Base-by-base conservation (phyloP, 1,140 invertebrate genomes). In the Euwallacea fornicatus region DNA sequence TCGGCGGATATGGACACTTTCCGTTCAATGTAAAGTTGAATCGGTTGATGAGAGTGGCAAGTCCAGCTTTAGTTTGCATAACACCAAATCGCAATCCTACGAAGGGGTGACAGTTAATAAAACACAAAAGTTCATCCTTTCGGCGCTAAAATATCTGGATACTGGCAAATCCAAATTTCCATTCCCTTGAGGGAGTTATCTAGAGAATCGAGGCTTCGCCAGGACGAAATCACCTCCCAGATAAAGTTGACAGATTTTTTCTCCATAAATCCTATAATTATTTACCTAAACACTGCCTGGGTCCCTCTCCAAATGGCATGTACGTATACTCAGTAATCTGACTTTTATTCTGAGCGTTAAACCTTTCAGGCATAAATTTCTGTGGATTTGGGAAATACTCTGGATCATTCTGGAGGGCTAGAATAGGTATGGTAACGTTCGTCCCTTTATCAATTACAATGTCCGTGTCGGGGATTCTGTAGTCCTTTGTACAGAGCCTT, bases 301-400 rank as follows among this genome's bases (percentile, higher is more conserved):
- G 86, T 10, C 89, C 90, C 67, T 87, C 87, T 9, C 88, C 89
- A 77, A 92, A 91, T 9, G 89, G 89, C 66, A 89, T 77, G 74
- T 86, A 91, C 0, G 84, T 82, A 7, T 74, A 75, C 44, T 78
- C 76, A 61, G 69, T 67, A 42, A 83, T 78, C 53, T 82, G 73
- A 3, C 73, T 66, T 42, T 79, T 79, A 64, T 84, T 82, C 64
- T 81, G 80, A 15, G 84, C 82, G 8, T 82, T 76, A 78, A 91
- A 91, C 62, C 88, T 80, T 8, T 59, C 90, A 0, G 90, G 90
- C 81, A 89, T 83, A 77, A 89, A 91, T 11, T 77, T 76, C 44
- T 88, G 84, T 4, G 89, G 88, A 66, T 90, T 81, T 7, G 87
- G 84, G 76, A 83, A 91, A 73, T 83, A 83, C 21, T 85, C 76